Base-by-base conservation (phyloP, 2,797 vertebrate species). In the Hirundo rustica region DNA sequence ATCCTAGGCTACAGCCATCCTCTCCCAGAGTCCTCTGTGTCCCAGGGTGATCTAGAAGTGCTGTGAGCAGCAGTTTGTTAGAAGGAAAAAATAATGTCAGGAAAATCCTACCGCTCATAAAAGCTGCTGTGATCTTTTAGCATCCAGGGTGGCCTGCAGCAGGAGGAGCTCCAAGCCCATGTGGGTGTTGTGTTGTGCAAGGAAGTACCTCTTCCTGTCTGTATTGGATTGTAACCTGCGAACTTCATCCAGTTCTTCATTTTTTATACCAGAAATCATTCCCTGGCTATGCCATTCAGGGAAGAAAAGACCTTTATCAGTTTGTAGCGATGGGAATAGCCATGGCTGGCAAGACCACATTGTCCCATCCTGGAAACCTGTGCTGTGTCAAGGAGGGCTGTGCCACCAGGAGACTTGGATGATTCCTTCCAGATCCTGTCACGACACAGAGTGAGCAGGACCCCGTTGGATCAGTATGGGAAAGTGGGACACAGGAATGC, bases 401-500 rank as follows among this genome's bases (percentile, higher is more conserved):
- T 60, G 62, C 45, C 57, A 34, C 27, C n/a, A 15, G 26, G 40
- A 25, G 7, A 27, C 17, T 21, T 45, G 16, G 42, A 34, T 34
- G 34, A 34, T 75, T 71, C 45, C 32, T 68, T 65, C 51, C 40
- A 45, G 40, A 42, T 80, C 84, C 66, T 40, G 26, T 29, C 9
- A 7, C 1, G 32, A 78, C 27, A 38, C 44, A 26, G 57, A 54
- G 42, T 21, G 84, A 36, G 19, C 55, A 55, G 80, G 18, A 5
- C 10, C 27, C 38, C n/a, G 10, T 4, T 67, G 61, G 58, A 40
- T 13, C 1, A 0, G 38, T 32, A 27, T 8, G 42, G 61, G 62
- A 92, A 88, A 61, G 36, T 60, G 82, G 44, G 72, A 36, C 22
- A 44, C 47, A 44, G 45, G 21, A 67, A 29, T 27, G 19, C 36